Base-by-base conservation (phyloP, 2,113 vertebrate species). In the Neotragus moschatus region DNA sequence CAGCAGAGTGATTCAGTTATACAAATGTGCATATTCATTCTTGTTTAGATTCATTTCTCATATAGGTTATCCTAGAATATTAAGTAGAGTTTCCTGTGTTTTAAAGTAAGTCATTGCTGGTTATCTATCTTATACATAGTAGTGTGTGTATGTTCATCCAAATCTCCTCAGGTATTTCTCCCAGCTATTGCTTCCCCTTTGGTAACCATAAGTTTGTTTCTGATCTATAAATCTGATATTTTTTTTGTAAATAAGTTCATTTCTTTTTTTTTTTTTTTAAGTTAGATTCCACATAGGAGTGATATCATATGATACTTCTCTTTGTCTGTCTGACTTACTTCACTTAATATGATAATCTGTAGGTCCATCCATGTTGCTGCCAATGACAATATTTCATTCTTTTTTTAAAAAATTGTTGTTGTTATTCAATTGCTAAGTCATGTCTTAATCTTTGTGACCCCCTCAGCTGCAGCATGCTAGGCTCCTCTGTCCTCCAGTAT, bases 101-200 rank as follows among this genome's bases (percentile, higher is more conserved):
- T 79, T 49, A 79, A 9, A 49, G 45, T 19, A 79, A 47, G 45
- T 79, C 28, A 16, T 79, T 79, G 75, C 16, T 30, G 28, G 2
- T 30, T 49, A 19, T 49, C 26, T 49, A 6, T 79, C 8, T 49
- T 30, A 79, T 19, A 49, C 30, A 49, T 49, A 49, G 26, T 19
- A 79, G 45, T 49, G 15, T 79, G 26, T 79, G 16, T 79, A 79
- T 77, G 25, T 79, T 30, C 75, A 79, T 79, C 45, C 75, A 47
- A 79, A 47, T 30, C 15, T 79, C 28, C 45, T 47, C 26, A 49
- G 28, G 49, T 79, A 79, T 49, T 47, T 47, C 45, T 49, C 28
- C 4, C 28, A 4, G 0, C 8, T 1, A 47, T 2, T 1, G 2
- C 45, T 79, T 79, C 75, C 45, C 45, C 45, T 49, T 79, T 79